Conservation (phyloP, 2,888 invertebrate genomes). For the Nomada lathburiana region DNA sequence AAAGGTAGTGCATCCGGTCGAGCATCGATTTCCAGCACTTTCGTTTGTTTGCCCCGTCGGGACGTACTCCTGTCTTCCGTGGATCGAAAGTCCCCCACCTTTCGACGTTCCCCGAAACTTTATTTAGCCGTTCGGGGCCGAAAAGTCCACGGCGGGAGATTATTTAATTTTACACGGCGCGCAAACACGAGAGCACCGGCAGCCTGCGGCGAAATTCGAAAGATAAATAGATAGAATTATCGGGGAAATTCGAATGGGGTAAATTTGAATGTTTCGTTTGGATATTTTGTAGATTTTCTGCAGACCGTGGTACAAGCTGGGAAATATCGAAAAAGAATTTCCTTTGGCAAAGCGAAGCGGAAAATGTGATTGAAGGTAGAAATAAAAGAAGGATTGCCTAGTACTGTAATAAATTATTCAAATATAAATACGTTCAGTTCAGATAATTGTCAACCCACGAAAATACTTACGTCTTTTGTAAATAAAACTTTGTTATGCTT, state of each 20-base stretch:
- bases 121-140: background rate
- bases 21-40: constrained; percentile 53
- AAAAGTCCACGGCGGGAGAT: background rate
- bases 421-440: background rate
- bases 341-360: background rate
- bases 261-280: background rate
- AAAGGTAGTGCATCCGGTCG: constrained; percentile 10
- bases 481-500: too few relatives aligned
- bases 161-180: constrained; percentile 15
- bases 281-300: background rate
- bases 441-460: too few relatives aligned
- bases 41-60: constrained; percentile 39
- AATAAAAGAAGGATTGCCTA: too few relatives aligned
- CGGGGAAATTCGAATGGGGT: background rate
- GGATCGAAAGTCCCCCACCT: constrained; percentile 5
- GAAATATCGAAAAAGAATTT: too few relatives aligned
- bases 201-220: background rate
- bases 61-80: constrained; percentile 19
- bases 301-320: background rate
- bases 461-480: too few relatives aligned
- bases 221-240: constrained; percentile 2
- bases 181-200: background rate
- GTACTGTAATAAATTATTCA: background rate
- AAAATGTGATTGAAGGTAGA: background rate
- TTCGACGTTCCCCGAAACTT: constrained; percentile 19